These are phyloP conservation scores for Discoglossus pictus DNA, from an alignment of 2,797 vertebrate genomes.

Conservation along the genomic window DNA sequence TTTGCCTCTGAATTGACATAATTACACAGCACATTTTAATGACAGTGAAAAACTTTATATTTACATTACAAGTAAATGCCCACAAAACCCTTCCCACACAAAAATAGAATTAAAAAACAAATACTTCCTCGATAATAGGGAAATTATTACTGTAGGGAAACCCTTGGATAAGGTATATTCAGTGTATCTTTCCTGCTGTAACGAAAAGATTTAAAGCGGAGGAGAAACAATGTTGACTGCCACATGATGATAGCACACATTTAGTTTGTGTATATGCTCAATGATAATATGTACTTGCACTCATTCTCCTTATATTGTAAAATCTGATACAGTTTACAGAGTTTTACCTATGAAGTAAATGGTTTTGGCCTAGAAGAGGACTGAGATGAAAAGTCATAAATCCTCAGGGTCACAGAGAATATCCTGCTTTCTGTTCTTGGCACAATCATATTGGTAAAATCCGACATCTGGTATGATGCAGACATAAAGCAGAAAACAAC, in stretches of 20 bases:
- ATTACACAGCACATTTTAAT: constrained; percentile 34
- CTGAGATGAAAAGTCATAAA: constrained; percentile 26
- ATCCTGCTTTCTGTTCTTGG: constrained; percentile 50
- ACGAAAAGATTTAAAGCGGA: too few relatives aligned
- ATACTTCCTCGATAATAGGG: too few relatives aligned
- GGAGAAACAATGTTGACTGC: too few relatives aligned
- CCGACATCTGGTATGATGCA: constrained; percentile 45
- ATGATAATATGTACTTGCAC: too few relatives aligned
- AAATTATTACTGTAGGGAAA: too few relatives aligned
- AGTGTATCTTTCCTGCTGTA: too few relatives aligned
- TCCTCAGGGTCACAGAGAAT: constrained; percentile 46
- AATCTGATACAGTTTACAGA: constrained; percentile 14
- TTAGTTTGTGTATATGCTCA: too few relatives aligned
- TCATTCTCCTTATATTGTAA: constrained; percentile 34
- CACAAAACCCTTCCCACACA: too few relatives aligned
- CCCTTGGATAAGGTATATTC: too few relatives aligned
- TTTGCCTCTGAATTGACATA: background rate
- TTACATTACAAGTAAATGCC: too few relatives aligned
- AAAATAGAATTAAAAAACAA: too few relatives aligned
- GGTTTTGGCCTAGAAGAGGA: constrained; percentile 19
- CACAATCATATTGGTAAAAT: constrained; percentile 51
- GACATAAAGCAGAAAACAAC: constrained; percentile 51
- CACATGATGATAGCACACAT: too few relatives aligned
- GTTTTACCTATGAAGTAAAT: constrained; percentile 32
- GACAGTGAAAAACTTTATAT: constrained; percentile 13